Percentiles rank a stretch among this genome's conserved stretches.
phyloP scores from a whole-genome alignment of 1,140 invertebrate species.

The Drosophila athabasca region DNA sequence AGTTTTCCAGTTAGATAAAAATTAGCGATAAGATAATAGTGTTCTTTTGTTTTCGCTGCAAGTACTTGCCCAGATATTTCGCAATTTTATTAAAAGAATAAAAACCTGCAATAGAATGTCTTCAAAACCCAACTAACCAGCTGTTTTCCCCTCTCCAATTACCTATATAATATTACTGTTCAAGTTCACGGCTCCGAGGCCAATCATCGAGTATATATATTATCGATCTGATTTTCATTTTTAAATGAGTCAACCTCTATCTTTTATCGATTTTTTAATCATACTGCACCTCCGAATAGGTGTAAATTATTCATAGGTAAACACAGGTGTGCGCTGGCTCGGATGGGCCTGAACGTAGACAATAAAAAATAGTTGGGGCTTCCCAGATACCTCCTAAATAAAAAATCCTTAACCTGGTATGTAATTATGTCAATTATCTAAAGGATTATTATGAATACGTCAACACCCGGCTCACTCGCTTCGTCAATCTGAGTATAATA shows the following conservation, averaged over 20 bases:
- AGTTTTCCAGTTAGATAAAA: constrained; percentile 57
- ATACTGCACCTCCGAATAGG: constrained; percentile 34
- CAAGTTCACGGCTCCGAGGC: constrained; percentile 37
- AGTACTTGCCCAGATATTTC: constrained; percentile 27
- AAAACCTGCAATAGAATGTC: constrained; percentile 18
- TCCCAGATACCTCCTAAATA: too few species aligned
- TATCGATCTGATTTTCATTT: constrained; percentile 63
- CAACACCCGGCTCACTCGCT: too few species aligned
- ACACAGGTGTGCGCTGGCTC: constrained; percentile 26
- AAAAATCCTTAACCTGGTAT: too few species aligned
- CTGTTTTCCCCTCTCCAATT: background rate
- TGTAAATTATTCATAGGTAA: constrained; percentile 67
- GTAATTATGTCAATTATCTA: too few species aligned
- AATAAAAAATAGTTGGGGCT: constrained; percentile 1
- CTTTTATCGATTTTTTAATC: constrained; percentile 74
- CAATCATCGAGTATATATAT: constrained; percentile 41
- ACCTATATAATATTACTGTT: constrained; percentile 10
- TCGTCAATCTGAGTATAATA: too few species aligned
- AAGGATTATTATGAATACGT: too few species aligned
- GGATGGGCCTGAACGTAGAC: background rate
- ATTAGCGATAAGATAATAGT: constrained; percentile 60
- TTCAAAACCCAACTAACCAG: background rate
- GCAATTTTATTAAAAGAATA: constrained; percentile 47
- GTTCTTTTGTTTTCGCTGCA: constrained; percentile 22
- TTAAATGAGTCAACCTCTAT: constrained; percentile 58